Percentiles rank a stretch among this genome's conserved stretches.
These are phyloP conservation scores for Saccostrea cuccullata DNA, from an alignment of 1,140 invertebrate species.

Conservation along the genomic window DNA sequence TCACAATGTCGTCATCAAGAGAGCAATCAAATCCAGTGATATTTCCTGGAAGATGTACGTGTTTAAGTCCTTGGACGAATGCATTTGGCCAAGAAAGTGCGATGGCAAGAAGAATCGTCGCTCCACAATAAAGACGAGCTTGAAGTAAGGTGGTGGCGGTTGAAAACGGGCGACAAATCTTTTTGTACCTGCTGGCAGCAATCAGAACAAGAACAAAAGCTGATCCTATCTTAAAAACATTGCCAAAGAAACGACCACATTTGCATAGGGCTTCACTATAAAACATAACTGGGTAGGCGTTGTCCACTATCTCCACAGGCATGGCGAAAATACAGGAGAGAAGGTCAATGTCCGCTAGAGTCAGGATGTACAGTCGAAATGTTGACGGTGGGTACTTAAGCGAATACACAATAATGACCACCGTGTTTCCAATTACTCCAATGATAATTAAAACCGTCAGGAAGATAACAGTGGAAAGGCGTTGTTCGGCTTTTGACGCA, in stretches of 20 bases:
- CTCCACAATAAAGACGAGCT: conserved; percentile 39
- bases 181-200: conserved; percentile 46
- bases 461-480: conserved; percentile 53
- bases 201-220: conserved; percentile 53
- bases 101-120: conserved; percentile 42
- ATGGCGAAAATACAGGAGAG: conserved; percentile 48
- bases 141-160: conserved; percentile 32
- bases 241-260: conserved; percentile 43
- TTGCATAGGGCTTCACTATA: conserved; percentile 54
- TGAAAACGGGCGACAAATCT: conserved; percentile 51
- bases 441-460: conserved; percentile 48
- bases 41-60: conserved; percentile 49
- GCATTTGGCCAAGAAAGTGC: conserved; percentile 50
- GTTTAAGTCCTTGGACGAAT: conserved; percentile 49
- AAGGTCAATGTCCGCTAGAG: conserved; percentile 49
- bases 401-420: conserved; percentile 50
- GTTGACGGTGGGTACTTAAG: conserved; percentile 42
- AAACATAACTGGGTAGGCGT: conserved; percentile 54
- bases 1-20: conserved; percentile 42
- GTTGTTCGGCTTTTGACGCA: conserved; percentile 45
- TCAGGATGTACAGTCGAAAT: conserved; percentile 51
- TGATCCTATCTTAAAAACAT: conserved; percentile 52
- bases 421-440: conserved; percentile 52
- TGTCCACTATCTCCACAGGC: conserved; percentile 52
- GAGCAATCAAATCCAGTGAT: conserved; percentile 57